Conservation (phyloP, 2,797 vertebrate genomes). For the Octomys mimax region DNA sequence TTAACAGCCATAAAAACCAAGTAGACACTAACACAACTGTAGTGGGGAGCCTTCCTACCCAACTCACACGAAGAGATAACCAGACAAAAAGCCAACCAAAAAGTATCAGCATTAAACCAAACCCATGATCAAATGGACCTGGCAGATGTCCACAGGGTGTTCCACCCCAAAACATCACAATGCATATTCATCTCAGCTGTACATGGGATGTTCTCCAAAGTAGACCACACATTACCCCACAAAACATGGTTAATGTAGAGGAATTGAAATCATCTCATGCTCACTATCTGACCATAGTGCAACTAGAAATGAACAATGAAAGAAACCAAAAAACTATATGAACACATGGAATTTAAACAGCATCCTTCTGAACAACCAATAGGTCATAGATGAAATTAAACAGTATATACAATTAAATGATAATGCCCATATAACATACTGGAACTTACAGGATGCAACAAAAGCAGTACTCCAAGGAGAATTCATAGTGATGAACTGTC, state of each 20-base stretch:
- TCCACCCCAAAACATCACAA: too few species aligned
- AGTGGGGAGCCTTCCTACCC: not conserved
- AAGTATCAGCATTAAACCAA: too few species aligned
- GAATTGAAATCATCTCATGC: not conserved
- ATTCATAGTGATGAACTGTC: not conserved
- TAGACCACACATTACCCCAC: not conserved
- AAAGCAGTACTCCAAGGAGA: not conserved
- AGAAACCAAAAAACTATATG: not conserved
- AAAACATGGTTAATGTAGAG: not conserved
- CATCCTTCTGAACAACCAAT: not conserved
- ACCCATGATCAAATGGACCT: too few species aligned
- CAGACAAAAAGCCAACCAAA: too few species aligned
- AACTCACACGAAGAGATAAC: too few species aligned
- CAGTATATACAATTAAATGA: too few species aligned
- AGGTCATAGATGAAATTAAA: not conserved
- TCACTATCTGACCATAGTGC: not conserved
- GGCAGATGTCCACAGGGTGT: too few species aligned
- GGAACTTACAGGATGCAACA: not conserved
- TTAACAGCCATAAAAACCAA: not conserved
- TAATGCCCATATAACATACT: not conserved
- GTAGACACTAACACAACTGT: not conserved
- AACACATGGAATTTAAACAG: not conserved
- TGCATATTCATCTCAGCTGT: too few species aligned
- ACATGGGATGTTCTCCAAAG: not conserved
- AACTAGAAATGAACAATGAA: not conserved